Evolutionary conservation across 2,797 vertebrate genomes (phyloP).

Genomic region (Erethizon dorsatum): DNA sequence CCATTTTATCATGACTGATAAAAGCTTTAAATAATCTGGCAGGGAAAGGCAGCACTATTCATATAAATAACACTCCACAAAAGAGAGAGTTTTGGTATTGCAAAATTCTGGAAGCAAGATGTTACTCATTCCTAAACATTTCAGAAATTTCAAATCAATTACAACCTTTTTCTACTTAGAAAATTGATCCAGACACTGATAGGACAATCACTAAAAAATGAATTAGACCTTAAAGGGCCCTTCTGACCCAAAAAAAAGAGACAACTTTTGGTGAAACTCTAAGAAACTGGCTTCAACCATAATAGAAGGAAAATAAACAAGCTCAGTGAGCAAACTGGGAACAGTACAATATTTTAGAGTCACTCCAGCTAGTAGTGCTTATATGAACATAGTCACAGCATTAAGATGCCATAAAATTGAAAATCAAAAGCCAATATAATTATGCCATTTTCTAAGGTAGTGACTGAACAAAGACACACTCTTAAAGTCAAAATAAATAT

Average conservation of each 20-base stretch:
- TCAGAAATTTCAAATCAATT: neutral
- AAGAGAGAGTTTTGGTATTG: neutral
- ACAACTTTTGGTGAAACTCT: neutral
- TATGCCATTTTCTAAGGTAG: neutral
- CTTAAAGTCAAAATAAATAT: conserved; percentile 62
- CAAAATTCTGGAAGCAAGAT: conserved; percentile 5
- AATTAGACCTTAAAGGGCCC: neutral
- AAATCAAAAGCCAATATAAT: neutral
- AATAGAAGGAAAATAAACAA: neutral
- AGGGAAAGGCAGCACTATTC: neutral
- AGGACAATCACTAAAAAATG: neutral
- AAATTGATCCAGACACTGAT: neutral
- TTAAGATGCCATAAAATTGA: neutral
- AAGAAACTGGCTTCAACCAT: neutral
- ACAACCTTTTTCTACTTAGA: neutral
- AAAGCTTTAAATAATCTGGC: conserved; percentile 34
- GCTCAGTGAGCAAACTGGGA: conserved; percentile 20
- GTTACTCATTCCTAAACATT: neutral
- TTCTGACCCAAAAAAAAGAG: neutral
- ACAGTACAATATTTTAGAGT: neutral
- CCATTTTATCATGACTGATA: neutral
- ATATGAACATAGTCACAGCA: neutral
- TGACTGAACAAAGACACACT: conserved; percentile 3
- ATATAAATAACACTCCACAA: neutral
- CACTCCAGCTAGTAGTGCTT: neutral